These are phyloP conservation scores for Cremastobaeus sp. DNA, from an alignment of 2,888 invertebrate species.

Conservation along the genomic window DNA sequence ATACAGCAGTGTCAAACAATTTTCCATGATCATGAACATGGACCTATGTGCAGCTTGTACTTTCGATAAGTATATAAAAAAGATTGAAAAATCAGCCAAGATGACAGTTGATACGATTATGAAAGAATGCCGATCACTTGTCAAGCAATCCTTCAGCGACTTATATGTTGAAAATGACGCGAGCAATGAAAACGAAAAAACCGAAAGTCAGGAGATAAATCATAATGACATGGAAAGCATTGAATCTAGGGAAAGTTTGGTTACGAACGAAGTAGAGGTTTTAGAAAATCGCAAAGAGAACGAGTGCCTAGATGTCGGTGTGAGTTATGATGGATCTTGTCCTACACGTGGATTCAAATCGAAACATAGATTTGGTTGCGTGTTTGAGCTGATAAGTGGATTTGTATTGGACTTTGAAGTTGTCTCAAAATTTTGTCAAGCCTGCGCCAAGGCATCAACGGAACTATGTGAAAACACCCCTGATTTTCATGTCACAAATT, in stretches of 20 bases:
- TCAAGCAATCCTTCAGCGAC: slow-evolving; percentile 8
- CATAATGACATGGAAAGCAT: slow-evolving; percentile 11
- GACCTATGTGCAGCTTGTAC: slow-evolving; percentile 1
- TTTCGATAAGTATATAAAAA: slow-evolving; percentile 14
- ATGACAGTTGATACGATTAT: slow-evolving; percentile 23
- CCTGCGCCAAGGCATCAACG: slow-evolving; percentile 38
- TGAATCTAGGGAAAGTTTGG: slow-evolving; percentile 3
- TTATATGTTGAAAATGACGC: slow-evolving; percentile 8
- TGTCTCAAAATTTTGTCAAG: slow-evolving; percentile 57
- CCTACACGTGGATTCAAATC: slow-evolving; percentile 56
- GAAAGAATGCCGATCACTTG: slow-evolving; percentile 17
- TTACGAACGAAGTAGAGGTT: background rate
- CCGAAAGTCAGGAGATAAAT: slow-evolving; percentile 1
- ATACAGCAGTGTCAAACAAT: slow-evolving; percentile 28
- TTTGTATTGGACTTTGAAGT: slow-evolving; percentile 55
- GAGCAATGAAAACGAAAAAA: slow-evolving; percentile 12
- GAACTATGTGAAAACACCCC: slow-evolving; percentile 24
- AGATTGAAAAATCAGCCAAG: slow-evolving; percentile 4
- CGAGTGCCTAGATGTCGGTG: slow-evolving; percentile 25
- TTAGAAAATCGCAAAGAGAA: slow-evolving; percentile 1
- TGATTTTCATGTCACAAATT: slow-evolving; percentile 54
- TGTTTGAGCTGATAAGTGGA: slow-evolving; percentile 49
- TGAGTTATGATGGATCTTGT: slow-evolving; percentile 58
- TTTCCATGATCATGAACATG: slow-evolving; percentile 41
- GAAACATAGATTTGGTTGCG: slow-evolving; percentile 57